Base-by-base conservation (phyloP, 2,113 vertebrate genomes). In the Cepphus grylle region DNA sequence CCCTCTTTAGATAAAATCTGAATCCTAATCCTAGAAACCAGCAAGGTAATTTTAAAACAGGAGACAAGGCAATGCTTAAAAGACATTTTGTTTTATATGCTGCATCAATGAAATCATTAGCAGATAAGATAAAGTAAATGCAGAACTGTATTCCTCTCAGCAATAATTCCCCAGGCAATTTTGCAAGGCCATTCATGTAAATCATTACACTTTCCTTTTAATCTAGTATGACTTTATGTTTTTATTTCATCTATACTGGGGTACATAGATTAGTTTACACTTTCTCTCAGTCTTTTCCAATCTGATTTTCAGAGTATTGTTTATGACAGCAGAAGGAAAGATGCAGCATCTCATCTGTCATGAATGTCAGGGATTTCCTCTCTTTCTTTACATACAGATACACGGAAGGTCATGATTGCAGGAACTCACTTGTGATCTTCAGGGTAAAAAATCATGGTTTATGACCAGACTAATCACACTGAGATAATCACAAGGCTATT, bases 101-200 rank as follows among this genome's bases (percentile, higher is more conserved):
- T 40, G 34, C 81, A 43, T 71, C 76, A 82, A 79, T 52, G 81
- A 47, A 88, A 85, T 89, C 84, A 86, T 94, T 94, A 91, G 66
- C 42, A 90, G 93, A 94, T 97, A 94, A 97, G 84, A 67, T 65
- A 79, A 84, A 63, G 73, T 79, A 32, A 86, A 66, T 40, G 55
- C 61, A 72, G 76, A 63, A 81, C 86, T 63, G 50, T 71, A 3
- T 23, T 38, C 22, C 50, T 73, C 66, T 91, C 6, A 12, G 71
- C 63, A 65, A 22, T 13, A 8, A 58, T 20, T 93, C 34, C 69
- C 61, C 26, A 2, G 52, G 79, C 94, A 67, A 36, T 58, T 81
- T 25, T 71, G 78, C 82, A 58, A 78, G 84, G 45, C 77, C 49
- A 3, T 49, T 45, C n/a, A 3, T 19, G 55, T 80, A 85, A 56